Evolutionary conservation across 1,140 invertebrate species (phyloP), one percentile per base, ranked within the genome.

Genomic region (Apocrypta bakeri): DNA sequence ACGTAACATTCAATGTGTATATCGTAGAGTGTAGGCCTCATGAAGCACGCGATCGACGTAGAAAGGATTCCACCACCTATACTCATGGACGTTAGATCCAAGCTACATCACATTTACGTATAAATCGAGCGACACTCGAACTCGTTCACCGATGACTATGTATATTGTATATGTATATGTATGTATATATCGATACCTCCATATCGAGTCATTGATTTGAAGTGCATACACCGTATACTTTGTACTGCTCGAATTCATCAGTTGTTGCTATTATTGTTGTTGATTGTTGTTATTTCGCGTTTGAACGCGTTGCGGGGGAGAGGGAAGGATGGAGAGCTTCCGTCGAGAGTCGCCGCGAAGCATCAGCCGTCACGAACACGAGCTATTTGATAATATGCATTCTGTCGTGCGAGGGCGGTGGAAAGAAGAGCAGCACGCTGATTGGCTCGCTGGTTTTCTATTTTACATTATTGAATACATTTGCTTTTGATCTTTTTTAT

Each of bases 381-480:
- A 25, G 25, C 63, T 1, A 12, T 1, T 4, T 24, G 25, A 17
- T 27, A 8, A 66, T 66, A 29, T 66, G 63, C 12, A 66, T 66
- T 25, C 63, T 78, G 77, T 76, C 40, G 78, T 85, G 84, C 82
- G 84, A 85, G 88, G 86, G 85, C 82, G 88, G 88, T 90, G 88
- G 89, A 90, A 87, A 85, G 85, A 87, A 76, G 87, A 90, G 90
- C 90, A 90, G 89, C 90, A 91, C 91, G 90, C 90, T 92, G 90
- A 91, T 91, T 92, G 90, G 90, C 90, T 92, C 91, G 90, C 91
- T 92, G 91, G 90, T 91, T 90, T 91, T 90, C 85, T 91, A 90
- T 86, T 91, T 74, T 79, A 69, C 48, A 48, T 74, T 74, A 27
- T 21, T 31, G 24, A 90, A 91, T 88, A 91, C 88, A 89, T 90